A percentile compares a stretch with the other conserved stretches of the same genome.
These are phyloP conservation scores for Mythimna impura DNA, from an alignment of 2,888 invertebrate genomes.

Conservation along the genomic window DNA sequence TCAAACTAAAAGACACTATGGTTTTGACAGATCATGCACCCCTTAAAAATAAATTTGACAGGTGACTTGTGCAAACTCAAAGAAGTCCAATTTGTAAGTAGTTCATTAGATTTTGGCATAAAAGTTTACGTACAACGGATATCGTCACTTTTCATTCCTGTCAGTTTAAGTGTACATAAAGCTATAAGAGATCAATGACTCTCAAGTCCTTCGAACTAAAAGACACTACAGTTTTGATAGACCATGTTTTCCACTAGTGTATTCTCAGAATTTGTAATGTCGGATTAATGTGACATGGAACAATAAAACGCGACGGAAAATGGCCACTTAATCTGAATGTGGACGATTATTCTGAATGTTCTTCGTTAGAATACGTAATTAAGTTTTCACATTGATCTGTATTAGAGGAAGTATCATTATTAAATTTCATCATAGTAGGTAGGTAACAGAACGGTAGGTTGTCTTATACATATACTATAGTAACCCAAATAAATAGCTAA, in stretches of 20 bases:
- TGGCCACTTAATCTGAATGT: conserved; percentile 63
- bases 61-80: too few species aligned
- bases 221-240: conserved; percentile 5
- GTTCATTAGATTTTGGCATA: too few species aligned
- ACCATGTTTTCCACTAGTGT: conserved; percentile 30
- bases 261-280: conserved; percentile 59
- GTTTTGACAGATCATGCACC: too few species aligned
- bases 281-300: conserved; percentile 55
- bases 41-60: too few species aligned
- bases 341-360: conserved; percentile 56
- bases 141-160: too few species aligned
- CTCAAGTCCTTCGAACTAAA: conserved; percentile 16
- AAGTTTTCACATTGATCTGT: conserved; percentile 53
- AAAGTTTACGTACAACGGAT: too few species aligned
- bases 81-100: too few species aligned
- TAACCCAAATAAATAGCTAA: too few species aligned
- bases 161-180: neutral
- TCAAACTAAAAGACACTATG: too few species aligned
- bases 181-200: conserved; percentile 19
- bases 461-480: too few species aligned
- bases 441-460: too few species aligned
- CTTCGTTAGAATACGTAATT: conserved; percentile 51
- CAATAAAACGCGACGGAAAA: conserved; percentile 63
- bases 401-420: conserved; percentile 9
- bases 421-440: neutral